Evolutionary conservation across 1,140 invertebrate genomes (phyloP), one percentile per base, ranked within the genome.

Genomic region (Diabrotica virgifera): DNA sequence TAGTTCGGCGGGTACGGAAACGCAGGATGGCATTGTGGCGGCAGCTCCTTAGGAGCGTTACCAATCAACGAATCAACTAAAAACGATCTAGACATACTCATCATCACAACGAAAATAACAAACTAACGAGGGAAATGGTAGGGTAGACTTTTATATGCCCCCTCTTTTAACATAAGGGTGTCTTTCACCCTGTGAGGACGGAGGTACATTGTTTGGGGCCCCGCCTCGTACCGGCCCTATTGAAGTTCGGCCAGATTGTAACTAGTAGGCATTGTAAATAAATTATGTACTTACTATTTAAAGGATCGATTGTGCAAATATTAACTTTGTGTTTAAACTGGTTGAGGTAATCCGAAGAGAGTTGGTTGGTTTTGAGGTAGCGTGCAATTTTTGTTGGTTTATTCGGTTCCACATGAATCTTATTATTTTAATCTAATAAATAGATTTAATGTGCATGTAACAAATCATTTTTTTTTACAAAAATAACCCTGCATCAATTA

Each of bases 61-160:
- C 82, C 84, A 62, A 91, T 89, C 37, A 91, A 75, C 11, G 89
- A 89, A 72, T 91, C 89, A 73, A 91, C 88, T 53, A 90, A 76
- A 73, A 91, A 91, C 59, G 88, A 90, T 62, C 88, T 84, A 61
- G 89, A 90, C 89, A 90, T 91, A 62, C 81, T 79, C 57, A 59
- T 55, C 36, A 50, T 63, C 50, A 6, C 40, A 52, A 37, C 35
- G 11, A 61, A 46, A 53, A 38, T 14, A 14, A n/a, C 8, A 63
- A 55, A 58, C 62, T 62, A 36, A 53, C 9, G 5, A 36, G 8
- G n/a, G 55, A 56, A 51, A 52, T 24, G 59, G 56, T 56, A 51
- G 66, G 62, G 40, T 66, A 51, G 56, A 13, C 52, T 63, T 70
- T 55, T 72, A 72, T 72, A 70, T 69, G 64, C 63, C 65, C 71